phyloP scores from a whole-genome alignment of 2,888 invertebrate species.

The Dryomyza anilis region DNA sequence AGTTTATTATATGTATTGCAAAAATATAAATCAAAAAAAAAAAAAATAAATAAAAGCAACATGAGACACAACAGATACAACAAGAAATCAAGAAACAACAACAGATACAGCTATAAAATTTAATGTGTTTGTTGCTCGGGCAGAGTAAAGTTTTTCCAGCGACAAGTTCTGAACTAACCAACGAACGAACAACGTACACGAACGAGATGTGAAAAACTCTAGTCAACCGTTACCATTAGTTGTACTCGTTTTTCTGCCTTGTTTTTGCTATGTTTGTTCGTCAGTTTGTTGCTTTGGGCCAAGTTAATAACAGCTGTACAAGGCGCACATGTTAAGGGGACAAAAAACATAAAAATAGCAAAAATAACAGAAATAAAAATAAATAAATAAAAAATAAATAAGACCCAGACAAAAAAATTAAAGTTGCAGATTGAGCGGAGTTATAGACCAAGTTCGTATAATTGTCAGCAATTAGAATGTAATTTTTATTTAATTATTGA shows the following conservation, averaged over 20 bases:
- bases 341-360: no score
- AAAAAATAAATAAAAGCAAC: slow-evolving; percentile 1
- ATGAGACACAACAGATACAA: no score
- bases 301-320: background rate
- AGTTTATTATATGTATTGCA: slow-evolving; percentile 19
- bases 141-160: background rate
- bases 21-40: slow-evolving; percentile 5
- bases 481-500: no score
- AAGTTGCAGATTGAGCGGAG: background rate
- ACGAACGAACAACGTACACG: background rate
- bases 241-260: slow-evolving; percentile 10
- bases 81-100: background rate
- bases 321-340: background rate
- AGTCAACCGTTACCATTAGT: slow-evolving; percentile 10
- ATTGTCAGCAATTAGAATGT: background rate
- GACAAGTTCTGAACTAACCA: background rate
- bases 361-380: no score
- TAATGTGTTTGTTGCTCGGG: background rate
- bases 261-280: background rate
- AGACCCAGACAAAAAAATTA: background rate
- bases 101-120: slow-evolving; percentile 1
- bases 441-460: background rate
- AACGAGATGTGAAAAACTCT: background rate
- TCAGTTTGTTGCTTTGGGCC: background rate
- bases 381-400: no score